phyloP scores from a whole-genome alignment of 2,113 vertebrate genomes.

The Gadus chalcogrammus region DNA sequence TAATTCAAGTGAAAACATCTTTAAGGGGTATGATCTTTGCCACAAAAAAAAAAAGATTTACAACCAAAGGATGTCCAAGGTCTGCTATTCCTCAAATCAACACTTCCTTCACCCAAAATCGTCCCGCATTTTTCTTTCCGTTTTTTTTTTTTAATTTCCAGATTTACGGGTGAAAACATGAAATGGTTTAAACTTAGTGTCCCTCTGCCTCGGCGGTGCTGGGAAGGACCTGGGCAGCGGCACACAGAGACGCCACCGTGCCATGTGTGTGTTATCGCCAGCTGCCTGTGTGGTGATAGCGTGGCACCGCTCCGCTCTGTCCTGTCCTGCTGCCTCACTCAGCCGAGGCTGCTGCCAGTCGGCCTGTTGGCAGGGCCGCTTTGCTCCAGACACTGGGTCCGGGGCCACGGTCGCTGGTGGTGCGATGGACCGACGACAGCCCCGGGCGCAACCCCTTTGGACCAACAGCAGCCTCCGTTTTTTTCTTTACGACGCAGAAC shows the following conservation, averaged over 20 bases:
- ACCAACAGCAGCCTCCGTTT: constrained; percentile 37
- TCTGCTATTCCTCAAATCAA: neutral
- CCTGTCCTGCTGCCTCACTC: constrained; percentile 38
- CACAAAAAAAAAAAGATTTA: neutral
- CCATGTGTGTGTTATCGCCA: constrained; percentile 59
- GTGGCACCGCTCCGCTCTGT: constrained; percentile 47
- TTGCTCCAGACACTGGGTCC: constrained; percentile 35
- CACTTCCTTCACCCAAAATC: too few relatives aligned
- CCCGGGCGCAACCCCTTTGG: constrained; percentile 47
- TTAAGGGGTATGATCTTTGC: constrained; percentile 26
- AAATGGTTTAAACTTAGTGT: constrained; percentile 11
- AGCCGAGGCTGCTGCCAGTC: constrained; percentile 44
- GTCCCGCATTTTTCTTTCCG: too few relatives aligned
- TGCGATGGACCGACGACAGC: constrained; percentile 46
- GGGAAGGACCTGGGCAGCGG: constrained; percentile 46
- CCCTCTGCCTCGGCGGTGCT: constrained; percentile 27
- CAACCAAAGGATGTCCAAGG: constrained; percentile 20
- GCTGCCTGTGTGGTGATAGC: constrained; percentile 64
- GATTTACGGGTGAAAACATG: too few relatives aligned
- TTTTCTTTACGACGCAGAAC: constrained; percentile 38
- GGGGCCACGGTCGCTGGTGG: constrained; percentile 9
- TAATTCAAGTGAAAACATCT: constrained; percentile 24
- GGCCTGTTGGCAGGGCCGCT: constrained; percentile 44
- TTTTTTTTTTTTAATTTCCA: too few relatives aligned
- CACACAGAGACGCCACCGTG: constrained; percentile 19